phyloP scores from a whole-genome alignment of 1,140 invertebrate species.

The Lepidurus arcticus region DNA sequence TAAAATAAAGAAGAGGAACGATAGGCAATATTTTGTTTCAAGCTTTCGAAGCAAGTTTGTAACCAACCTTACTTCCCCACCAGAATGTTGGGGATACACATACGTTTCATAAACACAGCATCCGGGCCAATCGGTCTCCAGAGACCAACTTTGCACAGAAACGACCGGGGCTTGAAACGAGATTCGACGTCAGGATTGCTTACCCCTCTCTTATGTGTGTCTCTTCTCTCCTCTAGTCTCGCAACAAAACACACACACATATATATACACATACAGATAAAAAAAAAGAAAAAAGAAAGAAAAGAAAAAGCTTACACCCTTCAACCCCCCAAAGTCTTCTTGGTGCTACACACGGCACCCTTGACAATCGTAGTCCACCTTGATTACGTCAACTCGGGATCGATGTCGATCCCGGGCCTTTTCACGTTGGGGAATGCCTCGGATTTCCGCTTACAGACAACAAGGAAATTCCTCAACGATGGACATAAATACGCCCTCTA shows the following conservation, averaged over 20 bases:
- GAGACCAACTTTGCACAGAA: constrained; percentile 31
- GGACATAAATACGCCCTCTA: neutral
- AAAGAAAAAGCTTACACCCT: neutral
- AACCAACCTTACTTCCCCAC: neutral
- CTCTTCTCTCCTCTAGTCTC: neutral
- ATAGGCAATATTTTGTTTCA: neutral
- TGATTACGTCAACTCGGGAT: constrained; percentile 21
- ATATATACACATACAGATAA: no score
- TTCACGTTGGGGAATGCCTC: neutral
- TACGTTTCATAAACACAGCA: constrained; percentile 23
- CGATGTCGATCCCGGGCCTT: neutral
- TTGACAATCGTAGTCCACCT: constrained; percentile 19
- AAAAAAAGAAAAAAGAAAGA: neutral
- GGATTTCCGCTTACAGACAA: constrained; percentile 1
- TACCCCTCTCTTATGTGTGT: constrained; percentile 11
- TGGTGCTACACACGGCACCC: constrained; percentile 17
- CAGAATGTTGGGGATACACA: constrained; percentile 2
- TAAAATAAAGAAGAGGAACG: neutral
- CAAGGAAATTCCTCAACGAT: neutral
- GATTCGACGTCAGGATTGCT: constrained; percentile 25
- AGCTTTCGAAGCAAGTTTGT: constrained; percentile 1
- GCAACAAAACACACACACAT: neutral
- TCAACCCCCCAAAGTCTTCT: constrained; percentile 6
- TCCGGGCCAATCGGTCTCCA: constrained; percentile 29
- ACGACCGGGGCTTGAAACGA: constrained; percentile 26